Evolutionary conservation across 2,888 invertebrate species (phyloP).

Genomic region (Philhelius pedissequus): DNA sequence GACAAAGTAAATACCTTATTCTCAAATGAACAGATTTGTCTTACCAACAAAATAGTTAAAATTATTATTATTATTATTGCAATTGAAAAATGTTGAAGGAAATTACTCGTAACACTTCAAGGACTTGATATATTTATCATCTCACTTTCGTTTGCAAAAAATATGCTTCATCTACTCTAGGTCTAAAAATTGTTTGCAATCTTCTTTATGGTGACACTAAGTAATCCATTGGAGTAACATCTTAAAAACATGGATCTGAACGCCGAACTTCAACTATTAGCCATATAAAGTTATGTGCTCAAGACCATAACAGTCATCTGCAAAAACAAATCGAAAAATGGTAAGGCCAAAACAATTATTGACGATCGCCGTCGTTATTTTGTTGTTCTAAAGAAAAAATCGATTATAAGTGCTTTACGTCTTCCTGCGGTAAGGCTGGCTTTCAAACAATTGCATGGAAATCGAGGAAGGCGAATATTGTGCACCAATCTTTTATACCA

Average conservation of each 20-base stretch:
- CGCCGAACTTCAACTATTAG: constrained; percentile 40
- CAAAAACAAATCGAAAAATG: constrained; percentile 39
- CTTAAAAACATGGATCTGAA: constrained; percentile 43
- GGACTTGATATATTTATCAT: too few species aligned
- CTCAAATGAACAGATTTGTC: too few species aligned
- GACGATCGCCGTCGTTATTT: constrained; percentile 2
- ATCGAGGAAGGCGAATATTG: constrained; percentile 60
- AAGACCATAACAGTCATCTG: constrained; percentile 59
- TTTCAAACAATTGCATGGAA: constrained; percentile 61
- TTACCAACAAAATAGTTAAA: too few species aligned
- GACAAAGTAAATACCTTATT: too few species aligned
- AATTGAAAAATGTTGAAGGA: too few species aligned
- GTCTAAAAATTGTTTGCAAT: constrained; percentile 21
- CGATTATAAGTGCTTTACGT: constrained; percentile 39
- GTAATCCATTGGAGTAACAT: constrained; percentile 64
- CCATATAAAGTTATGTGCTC: constrained; percentile 49
- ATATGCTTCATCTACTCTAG: too few species aligned
- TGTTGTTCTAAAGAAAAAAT: neutral
- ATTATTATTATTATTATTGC: too few species aligned
- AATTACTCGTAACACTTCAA: too few species aligned
- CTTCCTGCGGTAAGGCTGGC: neutral
- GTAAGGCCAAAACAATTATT: constrained; percentile 10
- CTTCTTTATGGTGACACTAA: constrained; percentile 64
- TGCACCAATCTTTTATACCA: constrained; percentile 62
- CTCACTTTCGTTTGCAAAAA: too few species aligned